These are phyloP conservation scores for Anticlea derivata DNA, from an alignment of 2,888 invertebrate genomes.

Conservation along the genomic window DNA sequence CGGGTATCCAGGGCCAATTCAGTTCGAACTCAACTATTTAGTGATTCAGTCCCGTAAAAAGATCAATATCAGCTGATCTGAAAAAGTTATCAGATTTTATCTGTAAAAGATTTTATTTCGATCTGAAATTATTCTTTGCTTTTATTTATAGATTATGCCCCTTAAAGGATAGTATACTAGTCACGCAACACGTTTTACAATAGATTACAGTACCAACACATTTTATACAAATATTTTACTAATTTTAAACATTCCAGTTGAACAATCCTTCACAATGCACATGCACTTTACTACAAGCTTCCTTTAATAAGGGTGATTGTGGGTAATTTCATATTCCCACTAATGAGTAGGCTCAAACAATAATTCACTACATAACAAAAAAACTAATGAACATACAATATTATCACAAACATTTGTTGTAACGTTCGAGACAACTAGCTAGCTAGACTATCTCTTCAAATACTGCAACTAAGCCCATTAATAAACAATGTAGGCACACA, in stretches of 20 bases:
- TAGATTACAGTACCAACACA: slow-evolving; percentile 12
- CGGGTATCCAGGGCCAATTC: no score
- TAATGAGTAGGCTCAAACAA: no score
- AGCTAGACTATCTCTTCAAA: slow-evolving; percentile 17
- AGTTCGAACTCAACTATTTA: no score
- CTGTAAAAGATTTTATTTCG: no score
- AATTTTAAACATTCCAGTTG: neutral
- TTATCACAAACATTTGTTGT: slow-evolving; percentile 13
- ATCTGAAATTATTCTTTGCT: no score
- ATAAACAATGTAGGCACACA: slow-evolving; percentile 7
- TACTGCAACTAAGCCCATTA: slow-evolving; percentile 17
- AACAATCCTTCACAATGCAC: slow-evolving; percentile 3
- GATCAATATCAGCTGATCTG: no score
- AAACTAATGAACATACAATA: slow-evolving; percentile 5
- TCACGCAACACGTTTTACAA: no score
- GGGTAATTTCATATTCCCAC: neutral
- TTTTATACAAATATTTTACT: slow-evolving; percentile 6
- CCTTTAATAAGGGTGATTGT: neutral
- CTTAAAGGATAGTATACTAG: no score
- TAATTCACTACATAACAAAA: slow-evolving; percentile 4
- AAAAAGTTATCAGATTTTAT: no score
- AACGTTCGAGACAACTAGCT: slow-evolving; percentile 14
- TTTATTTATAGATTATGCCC: no score
- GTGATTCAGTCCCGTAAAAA: no score
- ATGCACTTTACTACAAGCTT: slow-evolving; percentile 3